A percentile compares a stretch with the other conserved stretches of the same genome.
Evolutionary conservation across 2,888 invertebrate species (phyloP).

Genomic region (Nemapogon koenigi): DNA sequence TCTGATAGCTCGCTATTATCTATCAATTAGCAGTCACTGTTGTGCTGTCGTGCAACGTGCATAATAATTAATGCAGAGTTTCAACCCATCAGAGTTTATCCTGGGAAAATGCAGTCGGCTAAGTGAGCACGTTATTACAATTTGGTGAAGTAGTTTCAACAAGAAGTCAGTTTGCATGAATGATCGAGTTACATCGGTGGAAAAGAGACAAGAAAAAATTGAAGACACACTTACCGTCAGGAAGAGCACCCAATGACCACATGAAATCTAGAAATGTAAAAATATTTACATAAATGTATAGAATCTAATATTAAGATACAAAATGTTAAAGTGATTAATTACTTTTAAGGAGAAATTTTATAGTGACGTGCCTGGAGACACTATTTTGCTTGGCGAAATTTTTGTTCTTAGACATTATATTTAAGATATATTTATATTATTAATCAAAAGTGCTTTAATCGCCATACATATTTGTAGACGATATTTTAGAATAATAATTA

Average conservation of each 20-base stretch:
- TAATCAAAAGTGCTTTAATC: neutral
- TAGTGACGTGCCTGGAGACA: conserved; percentile 53
- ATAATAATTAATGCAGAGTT: too few relatives aligned
- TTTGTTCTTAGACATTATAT: conserved; percentile 19
- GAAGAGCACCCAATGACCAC: conserved; percentile 98
- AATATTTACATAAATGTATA: conserved; percentile 65
- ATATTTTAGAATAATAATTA: conserved; percentile 11
- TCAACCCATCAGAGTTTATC: too few relatives aligned
- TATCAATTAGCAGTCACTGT: conserved; percentile 4
- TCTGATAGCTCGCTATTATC: neutral
- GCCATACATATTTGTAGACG: neutral
- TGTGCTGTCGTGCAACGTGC: neutral
- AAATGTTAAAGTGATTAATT: conserved; percentile 18
- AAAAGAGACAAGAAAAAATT: conserved; percentile 29
- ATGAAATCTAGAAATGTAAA: conserved; percentile 91
- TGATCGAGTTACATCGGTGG: conserved; percentile 2
- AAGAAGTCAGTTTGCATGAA: conserved; percentile 2
- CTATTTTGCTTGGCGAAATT: conserved; percentile 62
- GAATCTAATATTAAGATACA: conserved; percentile 39
- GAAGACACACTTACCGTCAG: conserved; percentile 84
- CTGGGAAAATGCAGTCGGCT: too few relatives aligned
- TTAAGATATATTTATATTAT: neutral
- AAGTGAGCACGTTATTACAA: too few relatives aligned
- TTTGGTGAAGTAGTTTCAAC: too few relatives aligned
- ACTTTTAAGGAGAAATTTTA: conserved; percentile 1